These are phyloP conservation scores for Drosophila pallidifrons DNA, from an alignment of 1,140 invertebrate species.

Conservation along the genomic window DNA sequence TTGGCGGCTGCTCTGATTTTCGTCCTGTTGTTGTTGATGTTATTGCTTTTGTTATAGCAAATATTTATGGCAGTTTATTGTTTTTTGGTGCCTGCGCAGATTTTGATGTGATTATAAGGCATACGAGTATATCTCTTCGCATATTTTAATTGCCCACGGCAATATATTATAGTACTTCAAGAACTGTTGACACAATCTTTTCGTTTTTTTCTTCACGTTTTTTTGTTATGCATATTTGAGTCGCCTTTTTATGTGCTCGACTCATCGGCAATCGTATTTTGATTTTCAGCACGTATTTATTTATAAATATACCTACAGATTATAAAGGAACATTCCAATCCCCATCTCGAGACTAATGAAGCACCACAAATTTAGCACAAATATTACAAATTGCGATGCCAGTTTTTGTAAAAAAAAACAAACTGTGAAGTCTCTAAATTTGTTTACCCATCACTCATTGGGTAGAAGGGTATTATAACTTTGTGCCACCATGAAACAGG, in stretches of 20 bases:
- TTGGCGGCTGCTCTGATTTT: constrained; percentile 38
- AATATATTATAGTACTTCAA: constrained; percentile 35
- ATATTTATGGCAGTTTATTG: constrained; percentile 56
- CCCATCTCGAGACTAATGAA: background rate
- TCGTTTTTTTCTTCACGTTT: background rate
- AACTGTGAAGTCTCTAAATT: too few species aligned
- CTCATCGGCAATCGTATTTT: constrained; percentile 3
- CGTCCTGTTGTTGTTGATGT: constrained; percentile 39
- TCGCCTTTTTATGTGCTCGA: constrained; percentile 3
- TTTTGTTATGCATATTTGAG: constrained; percentile 10
- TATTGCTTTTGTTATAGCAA: constrained; percentile 45
- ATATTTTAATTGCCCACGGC: constrained; percentile 27
- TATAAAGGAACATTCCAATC: constrained; percentile 1
- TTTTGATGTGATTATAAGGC: constrained; percentile 40
- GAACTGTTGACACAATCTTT: constrained; percentile 21
- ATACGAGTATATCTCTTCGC: constrained; percentile 25
- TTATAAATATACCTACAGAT: background rate
- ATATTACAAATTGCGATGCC: too few species aligned
- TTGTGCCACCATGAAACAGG: too few species aligned
- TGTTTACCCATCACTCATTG: too few species aligned
- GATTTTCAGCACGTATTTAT: background rate
- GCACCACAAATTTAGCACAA: too few species aligned
- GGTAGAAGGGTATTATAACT: too few species aligned
- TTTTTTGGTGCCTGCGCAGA: constrained; percentile 32
- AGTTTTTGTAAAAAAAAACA: too few species aligned